Base-by-base conservation (phyloP, 2,888 invertebrate genomes). In the Cosmopolites sordidus region DNA sequence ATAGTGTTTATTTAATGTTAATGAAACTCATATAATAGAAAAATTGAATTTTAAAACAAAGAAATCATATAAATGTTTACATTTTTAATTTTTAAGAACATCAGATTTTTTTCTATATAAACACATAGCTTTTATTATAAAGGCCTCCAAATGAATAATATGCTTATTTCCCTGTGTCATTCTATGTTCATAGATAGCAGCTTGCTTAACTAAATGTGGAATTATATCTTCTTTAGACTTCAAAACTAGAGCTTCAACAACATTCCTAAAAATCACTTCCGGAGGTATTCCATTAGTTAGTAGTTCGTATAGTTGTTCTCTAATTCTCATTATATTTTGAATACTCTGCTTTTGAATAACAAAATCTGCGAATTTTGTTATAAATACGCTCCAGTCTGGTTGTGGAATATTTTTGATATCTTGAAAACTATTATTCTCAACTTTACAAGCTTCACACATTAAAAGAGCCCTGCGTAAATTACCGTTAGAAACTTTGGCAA, bases 91-190 rank as follows among this genome's bases (percentile, higher is more conserved):
- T n/a, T n/a, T n/a, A n/a, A n/a, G 33, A 33, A n/a, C 11, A 33
- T 33, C 11, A 33, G 33, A 33, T 33, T 11, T 12, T 5, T 33
- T 33, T n/a, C 12, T 11, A 33, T 6, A 56, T 11, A 57, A 9
- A 44, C 53, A 54, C 98, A 99, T 98, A 72, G 97, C 97, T 64
- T 90, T 89, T 0, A 94, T 94, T 43, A 96, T 87, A 78, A 99
- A 99, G 1, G 96, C 96, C 75, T 99, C 99, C 47, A 99, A 78
- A 73, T 99, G 98, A 68, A 94, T 96, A 65, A 99, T 96, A 16
- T 89, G 84, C 75, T 98, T 98, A 64, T 89, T 91, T 14, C 98
- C 98, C 49, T 86, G 82, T 65, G 89, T 86, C 82, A 97, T 87
- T 62, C 92, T 83, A 70, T 97, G 93, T 71, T 99, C 97, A 75